Conservation (phyloP, 2,888 invertebrate genomes). For the Phlogophora meticulosa region DNA sequence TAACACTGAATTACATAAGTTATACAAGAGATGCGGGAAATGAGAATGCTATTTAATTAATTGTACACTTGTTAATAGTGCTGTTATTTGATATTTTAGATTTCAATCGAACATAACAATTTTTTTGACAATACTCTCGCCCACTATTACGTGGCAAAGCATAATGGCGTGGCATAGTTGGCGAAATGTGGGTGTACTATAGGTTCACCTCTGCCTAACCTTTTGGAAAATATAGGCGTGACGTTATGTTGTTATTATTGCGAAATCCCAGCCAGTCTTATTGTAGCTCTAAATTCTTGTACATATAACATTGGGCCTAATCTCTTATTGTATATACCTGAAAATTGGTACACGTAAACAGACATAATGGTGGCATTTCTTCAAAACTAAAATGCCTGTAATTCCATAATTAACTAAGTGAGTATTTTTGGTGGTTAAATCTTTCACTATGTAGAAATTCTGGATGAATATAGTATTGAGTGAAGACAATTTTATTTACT, state of each 20-base stretch:
- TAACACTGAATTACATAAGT: constrained; percentile 27
- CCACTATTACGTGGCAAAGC: too few species aligned
- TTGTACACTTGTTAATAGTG: constrained; percentile 36
- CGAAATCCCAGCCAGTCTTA: neutral
- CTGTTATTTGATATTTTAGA: constrained; percentile 29
- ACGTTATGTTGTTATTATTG: too few species aligned
- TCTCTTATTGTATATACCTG: neutral
- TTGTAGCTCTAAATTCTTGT: neutral
- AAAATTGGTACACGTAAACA: neutral
- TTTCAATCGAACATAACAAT: constrained; percentile 4
- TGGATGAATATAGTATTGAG: neutral
- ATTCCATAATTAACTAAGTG: too few species aligned
- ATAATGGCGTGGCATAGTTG: too few species aligned
- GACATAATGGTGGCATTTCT: neutral
- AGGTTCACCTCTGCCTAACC: neutral
- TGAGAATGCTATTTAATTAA: constrained; percentile 29
- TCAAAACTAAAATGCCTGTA: neutral
- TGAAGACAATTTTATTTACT: too few species aligned
- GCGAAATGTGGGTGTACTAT: too few species aligned
- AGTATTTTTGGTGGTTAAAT: neutral
- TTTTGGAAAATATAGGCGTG: too few species aligned
- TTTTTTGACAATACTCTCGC: too few species aligned
- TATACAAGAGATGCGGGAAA: constrained; percentile 18
- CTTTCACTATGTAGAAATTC: neutral
- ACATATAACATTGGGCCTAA: neutral